Evolutionary conservation across 2,888 invertebrate genomes (phyloP), one percentile per base, ranked within the genome.

Genomic region (Zygaena filipendulae): DNA sequence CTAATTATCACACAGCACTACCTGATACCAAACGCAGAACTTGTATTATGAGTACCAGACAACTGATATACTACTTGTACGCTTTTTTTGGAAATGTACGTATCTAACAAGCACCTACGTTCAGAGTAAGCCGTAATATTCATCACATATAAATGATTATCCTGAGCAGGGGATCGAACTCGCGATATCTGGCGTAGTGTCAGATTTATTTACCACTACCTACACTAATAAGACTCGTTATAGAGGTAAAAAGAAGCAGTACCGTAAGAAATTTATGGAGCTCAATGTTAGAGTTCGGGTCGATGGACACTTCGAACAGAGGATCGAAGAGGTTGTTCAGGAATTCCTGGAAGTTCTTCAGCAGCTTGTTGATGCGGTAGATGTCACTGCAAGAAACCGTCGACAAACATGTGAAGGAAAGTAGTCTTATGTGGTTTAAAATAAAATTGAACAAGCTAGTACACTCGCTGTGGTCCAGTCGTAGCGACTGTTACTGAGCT

Each of bases 271-370:
- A 95, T 42, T 86, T 84, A 72, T 96, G 92, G 9, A 98, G 81
- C 38, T 96, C 92, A 0, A 94, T 92, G 69, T 98, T 94, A 32
- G 87, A 83, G 32, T 82, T 84, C 1, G 97, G 97, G 55, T 94
- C 85, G 44, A 92, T 91, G 13, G 97, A 95, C 2, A 88, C 97
- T 77, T 96, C 93, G 66, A 97, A 95, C 25, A 98, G 75, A 11
- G 97, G 97, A 42, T 90, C 71, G 70, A 97, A 97, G 35, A 97
- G 87, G 60, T 97, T 97, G 60, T 90, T 89, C 38, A 97, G 69
- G 35, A 97, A 89, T 62, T 95, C 90, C 77, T 96, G 93, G 81
- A 97, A 98, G 63, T 91, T 95, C 33, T 82, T 83, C 77, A 97
- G 86, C 54, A 96, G 74, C 50, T 94, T 92, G 74, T 96, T 97